Evolutionary conservation across 2,888 invertebrate species (phyloP).

Genomic region (Heliconius aoede): DNA sequence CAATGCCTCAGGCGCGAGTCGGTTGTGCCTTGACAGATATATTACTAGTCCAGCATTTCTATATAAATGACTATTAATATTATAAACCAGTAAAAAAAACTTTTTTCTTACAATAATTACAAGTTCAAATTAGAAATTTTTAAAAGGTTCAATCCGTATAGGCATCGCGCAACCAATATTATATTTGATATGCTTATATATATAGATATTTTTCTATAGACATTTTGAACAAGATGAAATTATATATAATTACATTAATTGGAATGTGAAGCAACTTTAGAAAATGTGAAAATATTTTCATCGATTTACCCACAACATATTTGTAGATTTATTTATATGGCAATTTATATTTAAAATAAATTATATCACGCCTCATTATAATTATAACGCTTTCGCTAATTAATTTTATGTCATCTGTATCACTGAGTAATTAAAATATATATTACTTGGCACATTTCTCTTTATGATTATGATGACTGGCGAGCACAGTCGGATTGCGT

Average conservation of each 20-base stretch:
- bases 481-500: neutral
- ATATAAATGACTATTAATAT: neutral
- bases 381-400: constrained; percentile 42
- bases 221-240: too few relatives aligned
- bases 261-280: constrained; percentile 3
- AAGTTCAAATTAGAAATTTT: neutral
- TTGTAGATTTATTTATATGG: neutral
- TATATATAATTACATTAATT: neutral
- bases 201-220: too few relatives aligned
- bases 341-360: neutral
- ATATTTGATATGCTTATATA: too few relatives aligned
- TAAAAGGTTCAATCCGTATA: too few relatives aligned
- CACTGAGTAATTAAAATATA: constrained; percentile 40
- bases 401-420: constrained; percentile 38
- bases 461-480: constrained; percentile 41
- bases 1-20: constrained; percentile 68
- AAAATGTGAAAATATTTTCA: neutral
- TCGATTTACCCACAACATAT: constrained; percentile 4
- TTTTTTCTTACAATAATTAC: neutral
- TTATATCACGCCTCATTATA: constrained; percentile 26
- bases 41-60: constrained; percentile 56
- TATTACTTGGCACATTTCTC: constrained; percentile 41
- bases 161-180: too few relatives aligned
- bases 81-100: neutral
- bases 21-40: constrained; percentile 74